These are phyloP conservation scores for Menura novaehollandiae DNA, from an alignment of 2,113 vertebrate species.

Conservation along the genomic window DNA sequence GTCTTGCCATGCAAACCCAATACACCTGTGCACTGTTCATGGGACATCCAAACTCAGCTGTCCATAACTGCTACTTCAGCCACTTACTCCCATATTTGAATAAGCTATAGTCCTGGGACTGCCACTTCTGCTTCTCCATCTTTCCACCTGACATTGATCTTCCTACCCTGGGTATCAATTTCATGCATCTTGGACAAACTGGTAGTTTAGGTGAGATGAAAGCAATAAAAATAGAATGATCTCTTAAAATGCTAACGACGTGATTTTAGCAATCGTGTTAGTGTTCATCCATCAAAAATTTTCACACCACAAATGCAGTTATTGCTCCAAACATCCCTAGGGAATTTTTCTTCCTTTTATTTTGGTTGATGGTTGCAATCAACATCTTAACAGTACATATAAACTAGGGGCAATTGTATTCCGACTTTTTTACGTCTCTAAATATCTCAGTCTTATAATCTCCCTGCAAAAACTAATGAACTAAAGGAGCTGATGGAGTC, in stretches of 20 bases:
- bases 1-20: neutral
- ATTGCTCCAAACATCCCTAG: neutral
- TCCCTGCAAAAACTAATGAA: neutral
- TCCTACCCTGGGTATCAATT: neutral
- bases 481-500: neutral
- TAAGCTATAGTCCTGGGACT: neutral
- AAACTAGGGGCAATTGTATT: neutral
- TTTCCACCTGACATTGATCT: neutral
- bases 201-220: neutral
- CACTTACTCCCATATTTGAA: neutral
- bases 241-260: neutral
- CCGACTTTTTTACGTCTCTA: neutral
- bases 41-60: neutral
- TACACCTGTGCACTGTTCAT: neutral
- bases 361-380: neutral
- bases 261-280: neutral
- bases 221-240: neutral
- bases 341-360: neutral
- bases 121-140: neutral
- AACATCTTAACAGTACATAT: neutral
- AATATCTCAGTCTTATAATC: rapidly evolving
- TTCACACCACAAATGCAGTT: neutral
- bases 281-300: neutral
- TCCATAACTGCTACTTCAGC: neutral
- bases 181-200: neutral